Evolutionary conservation across 2,113 vertebrate genomes (phyloP), one percentile per base, ranked within the genome.

Genomic region (Sapayoa aenigma): DNA sequence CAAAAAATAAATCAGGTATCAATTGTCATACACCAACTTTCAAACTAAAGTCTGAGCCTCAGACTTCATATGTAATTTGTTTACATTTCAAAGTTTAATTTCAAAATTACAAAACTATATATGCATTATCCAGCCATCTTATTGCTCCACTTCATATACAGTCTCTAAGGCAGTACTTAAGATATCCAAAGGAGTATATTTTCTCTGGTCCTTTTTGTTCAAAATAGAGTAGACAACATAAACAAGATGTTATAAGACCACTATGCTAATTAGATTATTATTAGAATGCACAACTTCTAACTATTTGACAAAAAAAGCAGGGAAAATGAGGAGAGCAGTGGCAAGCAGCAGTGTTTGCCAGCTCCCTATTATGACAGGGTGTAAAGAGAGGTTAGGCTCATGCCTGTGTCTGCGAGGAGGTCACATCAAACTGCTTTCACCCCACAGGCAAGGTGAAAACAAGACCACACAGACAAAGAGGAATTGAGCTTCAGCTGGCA

Each of bases 391-490:
- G 87, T 96, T 96, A 95, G 89, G 93, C 94, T 96, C 93, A 84
- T 94, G 89, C 71, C 94, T 91, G 89, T 7, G 23, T 95, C 92
- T 96, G 91, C 18, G 2, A 95, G 95, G 86, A 88, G 96, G 95
- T 96, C 95, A 96, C 95, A 97, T 97, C 95, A 96, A 96, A 95
- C 96, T 0, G 8, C 90, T 97, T 93, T 97, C 95, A 95, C 95
- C 94, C 96, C 89, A 94, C 91, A 96, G 95, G 95, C 95, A 96
- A 95, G 96, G 96, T 95, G 96, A 96, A 97, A 96, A 95, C 95
- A 96, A 96, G 94, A 97, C 95, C 94, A 95, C 97, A 96, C 95
- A 97, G 93, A 97, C 96, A 97, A 97, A 97, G 95, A 96, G 95
- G 96, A 97, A 96, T 91, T 97, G 95, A 97, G 90, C 91, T 96